A percentile compares a stretch with the other conserved stretches of the same genome.
Evolutionary conservation across 2,888 invertebrate genomes (phyloP).

Genomic region (Dicyrtoma fusca): DNA sequence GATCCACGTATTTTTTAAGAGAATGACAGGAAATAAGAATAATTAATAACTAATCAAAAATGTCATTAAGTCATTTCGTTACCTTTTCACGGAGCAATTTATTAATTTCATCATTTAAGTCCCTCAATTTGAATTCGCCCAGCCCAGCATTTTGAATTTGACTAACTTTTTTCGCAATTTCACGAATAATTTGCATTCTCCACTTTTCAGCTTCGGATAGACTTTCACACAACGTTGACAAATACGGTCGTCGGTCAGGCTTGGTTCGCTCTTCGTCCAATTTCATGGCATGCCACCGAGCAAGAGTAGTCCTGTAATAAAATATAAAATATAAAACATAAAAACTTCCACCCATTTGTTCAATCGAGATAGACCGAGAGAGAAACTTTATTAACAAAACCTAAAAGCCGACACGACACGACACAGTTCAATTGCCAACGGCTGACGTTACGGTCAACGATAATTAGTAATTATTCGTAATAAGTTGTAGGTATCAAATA

Average conservation of each 20-base stretch:
- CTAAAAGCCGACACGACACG: too few relatives aligned
- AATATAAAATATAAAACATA: too few relatives aligned
- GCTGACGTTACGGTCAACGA: too few relatives aligned
- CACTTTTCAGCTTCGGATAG: conserved; percentile 93
- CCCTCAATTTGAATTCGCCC: conserved; percentile 97
- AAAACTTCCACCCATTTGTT: too few relatives aligned
- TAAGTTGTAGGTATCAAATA: too few relatives aligned
- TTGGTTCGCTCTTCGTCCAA: conserved; percentile 75
- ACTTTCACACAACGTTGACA: conserved; percentile 93
- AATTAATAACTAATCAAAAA: too few relatives aligned
- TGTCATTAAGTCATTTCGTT: conserved; percentile 30
- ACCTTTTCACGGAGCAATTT: conserved; percentile 88
- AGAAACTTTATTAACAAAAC: too few relatives aligned
- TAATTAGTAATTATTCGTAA: too few relatives aligned
- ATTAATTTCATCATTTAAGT: conserved; percentile 99
- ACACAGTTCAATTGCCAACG: too few relatives aligned
- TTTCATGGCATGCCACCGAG: conserved; percentile 97
- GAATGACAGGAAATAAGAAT: too few relatives aligned
- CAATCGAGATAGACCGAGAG: too few relatives aligned
- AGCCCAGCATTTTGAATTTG: conserved; percentile 99
- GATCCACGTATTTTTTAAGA: too few relatives aligned
- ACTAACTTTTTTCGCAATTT: conserved; percentile 97
- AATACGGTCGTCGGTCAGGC: conserved; percentile 85
- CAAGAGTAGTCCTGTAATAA: conserved; percentile 93
- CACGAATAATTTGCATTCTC: conserved; percentile 93